These are phyloP conservation scores for Apamea monoglypha DNA, from an alignment of 2,888 invertebrate species.

Conservation along the genomic window DNA sequence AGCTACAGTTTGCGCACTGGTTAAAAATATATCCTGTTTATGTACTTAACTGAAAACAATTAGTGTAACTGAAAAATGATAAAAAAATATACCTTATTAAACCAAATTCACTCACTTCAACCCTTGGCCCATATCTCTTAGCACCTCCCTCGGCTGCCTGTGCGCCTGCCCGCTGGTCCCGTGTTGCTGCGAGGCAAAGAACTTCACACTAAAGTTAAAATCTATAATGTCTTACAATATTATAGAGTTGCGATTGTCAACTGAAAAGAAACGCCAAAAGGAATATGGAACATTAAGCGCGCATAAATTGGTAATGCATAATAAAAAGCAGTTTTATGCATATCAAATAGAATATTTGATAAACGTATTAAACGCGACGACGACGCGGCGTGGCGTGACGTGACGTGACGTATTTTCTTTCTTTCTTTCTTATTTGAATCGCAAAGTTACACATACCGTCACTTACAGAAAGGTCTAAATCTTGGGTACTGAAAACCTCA, in stretches of 20 bases:
- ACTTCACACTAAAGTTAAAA: slow-evolving; percentile 58
- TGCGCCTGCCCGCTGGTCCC: slow-evolving; percentile 93
- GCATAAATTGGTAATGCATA: neutral
- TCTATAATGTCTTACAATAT: slow-evolving; percentile 44
- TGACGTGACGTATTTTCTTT: too few relatives aligned
- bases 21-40: too few relatives aligned
- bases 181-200: slow-evolving; percentile 87
- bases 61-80: neutral
- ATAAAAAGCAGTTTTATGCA: neutral
- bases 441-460: neutral
- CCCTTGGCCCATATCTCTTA: slow-evolving; percentile 98
- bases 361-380: too few relatives aligned
- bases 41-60: too few relatives aligned
- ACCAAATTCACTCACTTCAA: slow-evolving; percentile 93
- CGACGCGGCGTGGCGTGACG: too few relatives aligned
- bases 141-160: slow-evolving; percentile 96
- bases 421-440: too few relatives aligned
- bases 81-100: slow-evolving; percentile 1
- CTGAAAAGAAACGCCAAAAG: slow-evolving; percentile 37
- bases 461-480: neutral
- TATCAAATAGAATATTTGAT: too few relatives aligned
- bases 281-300: slow-evolving; percentile 19
- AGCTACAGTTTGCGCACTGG: too few relatives aligned
- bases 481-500: too few relatives aligned
- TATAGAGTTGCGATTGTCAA: neutral